Percentiles rank a stretch among this genome's conserved stretches.
phyloP scores from a whole-genome alignment of 2,888 invertebrate genomes.

The Trachelus troglodyta region DNA sequence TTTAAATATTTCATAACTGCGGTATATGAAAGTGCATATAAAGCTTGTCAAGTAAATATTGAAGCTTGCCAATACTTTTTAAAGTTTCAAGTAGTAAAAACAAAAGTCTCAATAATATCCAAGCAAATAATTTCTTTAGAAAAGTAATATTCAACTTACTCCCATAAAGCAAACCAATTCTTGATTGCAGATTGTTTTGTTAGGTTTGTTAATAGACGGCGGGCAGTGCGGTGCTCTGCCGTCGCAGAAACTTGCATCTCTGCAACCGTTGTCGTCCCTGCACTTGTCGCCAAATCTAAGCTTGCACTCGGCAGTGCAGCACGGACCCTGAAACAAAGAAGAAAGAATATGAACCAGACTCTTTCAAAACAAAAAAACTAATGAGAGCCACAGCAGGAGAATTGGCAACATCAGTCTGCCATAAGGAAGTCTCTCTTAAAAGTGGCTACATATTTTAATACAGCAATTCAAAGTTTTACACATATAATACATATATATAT shows the following conservation, averaged over 20 bases:
- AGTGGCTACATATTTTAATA: no score
- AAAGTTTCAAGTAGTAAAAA: neutral
- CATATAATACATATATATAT: no score
- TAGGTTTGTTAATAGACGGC: constrained; percentile 89
- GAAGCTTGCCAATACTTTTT: neutral
- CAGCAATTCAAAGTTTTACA: no score
- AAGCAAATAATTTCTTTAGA: neutral
- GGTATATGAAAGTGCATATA: neutral
- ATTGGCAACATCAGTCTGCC: neutral
- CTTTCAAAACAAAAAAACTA: neutral
- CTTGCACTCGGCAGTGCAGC: constrained; percentile 90
- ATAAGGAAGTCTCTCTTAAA: no score
- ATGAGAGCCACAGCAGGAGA: neutral
- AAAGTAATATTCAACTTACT: constrained; percentile 69
- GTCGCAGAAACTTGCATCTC: constrained; percentile 92
- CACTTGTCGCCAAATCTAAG: constrained; percentile 90
- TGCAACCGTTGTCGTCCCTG: constrained; percentile 92
- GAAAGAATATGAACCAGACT: neutral
- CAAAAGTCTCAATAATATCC: neutral
- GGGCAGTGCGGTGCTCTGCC: constrained; percentile 92
- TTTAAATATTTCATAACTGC: neutral
- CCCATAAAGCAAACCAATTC: constrained; percentile 98
- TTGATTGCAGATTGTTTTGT: constrained; percentile 96
- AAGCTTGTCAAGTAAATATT: neutral
- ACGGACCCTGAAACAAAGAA: constrained; percentile 80